Base-by-base conservation (phyloP, 2,113 vertebrate genomes). In the Malurus cyaneus region DNA sequence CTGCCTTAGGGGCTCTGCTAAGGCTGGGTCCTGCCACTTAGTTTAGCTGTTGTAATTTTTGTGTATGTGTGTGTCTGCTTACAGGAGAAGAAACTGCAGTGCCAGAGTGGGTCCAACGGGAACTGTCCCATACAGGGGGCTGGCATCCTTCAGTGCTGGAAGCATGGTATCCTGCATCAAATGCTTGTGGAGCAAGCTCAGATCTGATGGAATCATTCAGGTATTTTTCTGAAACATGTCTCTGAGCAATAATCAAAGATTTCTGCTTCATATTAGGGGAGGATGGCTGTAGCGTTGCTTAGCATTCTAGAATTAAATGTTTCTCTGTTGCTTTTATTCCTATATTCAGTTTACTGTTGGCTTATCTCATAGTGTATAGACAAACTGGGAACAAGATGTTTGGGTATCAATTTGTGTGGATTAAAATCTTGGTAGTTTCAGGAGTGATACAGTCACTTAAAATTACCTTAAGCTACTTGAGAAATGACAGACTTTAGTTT, bases 201-300 rank as follows among this genome's bases (percentile, higher is more conserved):
- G 91, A 98, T 93, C 95, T 99, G 80, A 99, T 99, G 99, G 99
- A 99, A 79, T 99, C 98, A 9, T 98, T 99, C 93, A 98, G 98
- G 99, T 99, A 97, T 97, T 60, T 71, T 81, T 90, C 65, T 91
- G 32, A 70, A 80, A 50, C 2, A 1, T 18, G 1, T 57, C 9
- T 82, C 28, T 61, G 42, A 74, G 56, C 32, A 76, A 29, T 31
- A 52, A 54, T 62, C 6, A 13, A 49, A 18, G 24, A n/a, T 61
- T 93, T 93, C 57, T 69, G 12, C 25, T 46, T 56, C 44, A 25
- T 72, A 0, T 77, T 62, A 31, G n/a, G 31, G 62, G 41, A 49
- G 3, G 12, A 5, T 57, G 19, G 46, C 41, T 83, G 28, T 46
- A 65, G 32, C 1, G 2, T 28, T 92, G 34, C 32, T 60, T 8